Base-by-base conservation (phyloP, 2,113 vertebrate genomes). In the Odontophorus gujanensis region DNA sequence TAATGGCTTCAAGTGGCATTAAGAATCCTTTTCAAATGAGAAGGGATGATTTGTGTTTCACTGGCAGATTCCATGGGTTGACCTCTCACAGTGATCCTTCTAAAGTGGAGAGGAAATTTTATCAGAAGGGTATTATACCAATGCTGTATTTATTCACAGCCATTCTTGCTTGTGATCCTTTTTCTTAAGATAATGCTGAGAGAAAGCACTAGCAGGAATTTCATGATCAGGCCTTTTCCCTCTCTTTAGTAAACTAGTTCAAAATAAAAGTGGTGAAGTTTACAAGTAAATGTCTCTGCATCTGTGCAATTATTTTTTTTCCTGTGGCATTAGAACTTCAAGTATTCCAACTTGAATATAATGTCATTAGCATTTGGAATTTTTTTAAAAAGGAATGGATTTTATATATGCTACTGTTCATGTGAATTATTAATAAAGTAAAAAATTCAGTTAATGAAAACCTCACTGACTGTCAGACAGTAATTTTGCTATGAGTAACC, bases 341-440 rank as follows among this genome's bases (percentile, higher is more conserved):
- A 36, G 11, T 62, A 48, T 76, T 89, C 67, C 62, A 62, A 86
- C 11, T 15, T 17, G 13, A 84, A 38, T 42, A 16, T 34, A 2
- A 21, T 55, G 32, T 11, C 9, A 50, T 34, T 38, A 48, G 10
- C n/a, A 24, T 50, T 94, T 91, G 51, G 32, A 81, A 53, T 53
- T 0, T 73, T 84, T 77, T 90, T 30, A 57, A 11, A 84, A 92
- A 59, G 69, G 79, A 81, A 86, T 92, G 55, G 9, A 62, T 68
- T 88, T 74, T 50, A 43, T 1, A 0, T 87, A 86, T 88, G 32
- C 86, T 85, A 13, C 67, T 81, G 74, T 95, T 95, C 22, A 66
- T 80, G 19, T 79, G 71, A 75, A 92, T 92, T 92, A 63, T 87
- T 58, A 94, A 22, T 77, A 40, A 67, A 63, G 32, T 17, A 9